Percentiles rank a stretch among this genome's conserved stretches.
These are phyloP conservation scores for Alligator mississippiensis DNA, from an alignment of 2,113 vertebrate genomes.

Conservation along the genomic window DNA sequence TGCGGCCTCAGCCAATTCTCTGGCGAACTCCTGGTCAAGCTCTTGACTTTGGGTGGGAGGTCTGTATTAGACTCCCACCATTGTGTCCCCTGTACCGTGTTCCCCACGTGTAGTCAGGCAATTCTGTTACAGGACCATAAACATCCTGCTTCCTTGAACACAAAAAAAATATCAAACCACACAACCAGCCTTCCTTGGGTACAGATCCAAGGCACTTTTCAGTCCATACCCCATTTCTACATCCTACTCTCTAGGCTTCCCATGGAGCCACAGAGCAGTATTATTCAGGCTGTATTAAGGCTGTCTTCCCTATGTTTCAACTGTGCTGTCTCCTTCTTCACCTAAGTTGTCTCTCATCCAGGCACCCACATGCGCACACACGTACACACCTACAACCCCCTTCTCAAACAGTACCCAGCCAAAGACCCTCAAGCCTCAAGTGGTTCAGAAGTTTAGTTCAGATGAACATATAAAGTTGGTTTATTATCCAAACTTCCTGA, in stretches of 20 bases:
- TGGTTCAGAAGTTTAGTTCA: constrained; percentile 6
- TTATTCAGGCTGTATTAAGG: background rate
- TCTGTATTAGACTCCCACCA: too few relatives aligned
- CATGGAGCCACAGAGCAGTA: background rate
- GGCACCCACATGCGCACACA: background rate
- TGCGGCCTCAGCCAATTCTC: too few relatives aligned
- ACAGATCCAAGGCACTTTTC: accelerated
- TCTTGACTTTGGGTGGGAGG: too few relatives aligned
- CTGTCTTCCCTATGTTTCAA: background rate
- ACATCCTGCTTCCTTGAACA: background rate
- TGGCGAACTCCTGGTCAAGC: too few relatives aligned
- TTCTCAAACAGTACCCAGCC: background rate
- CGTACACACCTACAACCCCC: background rate
- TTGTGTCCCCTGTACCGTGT: too few relatives aligned
- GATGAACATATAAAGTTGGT: constrained; percentile 16
- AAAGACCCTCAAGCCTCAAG: background rate
- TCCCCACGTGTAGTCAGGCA: background rate
- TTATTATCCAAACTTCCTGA: constrained; percentile 30
- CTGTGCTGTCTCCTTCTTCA: too few relatives aligned
- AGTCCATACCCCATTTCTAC: background rate
- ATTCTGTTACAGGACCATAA: background rate
- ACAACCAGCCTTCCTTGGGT: background rate
- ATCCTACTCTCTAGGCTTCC: background rate
- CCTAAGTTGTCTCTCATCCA: too few relatives aligned
- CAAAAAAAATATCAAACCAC: background rate